Evolutionary conservation across 1,140 invertebrate species (phyloP), one percentile per base, ranked within the genome.

Genomic region (Pogonognathellus flavescens): DNA sequence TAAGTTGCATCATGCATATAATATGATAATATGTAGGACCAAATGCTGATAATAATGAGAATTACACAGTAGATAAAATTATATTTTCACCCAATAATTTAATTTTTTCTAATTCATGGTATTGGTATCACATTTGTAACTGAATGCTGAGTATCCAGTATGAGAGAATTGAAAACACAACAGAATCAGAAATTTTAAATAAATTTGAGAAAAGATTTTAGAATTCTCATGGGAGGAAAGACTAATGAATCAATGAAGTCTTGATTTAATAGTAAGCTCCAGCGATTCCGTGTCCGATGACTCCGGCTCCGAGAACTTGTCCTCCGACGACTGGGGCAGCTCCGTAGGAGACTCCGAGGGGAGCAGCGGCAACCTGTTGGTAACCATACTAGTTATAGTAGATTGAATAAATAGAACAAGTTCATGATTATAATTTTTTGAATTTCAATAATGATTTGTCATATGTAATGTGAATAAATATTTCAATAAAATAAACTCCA

Each of bases 41-140:
- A n/a, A n/a, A n/a, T n/a, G n/a, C n/a, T n/a, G n/a, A n/a, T n/a
- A n/a, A n/a, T n/a, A n/a, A n/a, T n/a, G n/a, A n/a, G n/a, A n/a
- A n/a, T n/a, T n/a, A n/a, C n/a, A n/a, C n/a, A n/a, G n/a, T n/a
- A 41, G 31, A 41, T 41, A 41, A 41, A 41, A 41, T 20, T 62
- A n/a, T 22, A 62, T 62, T 62, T 62, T 22, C 9, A 62, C 6
- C 18, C 18, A 62, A 62, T 62, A 62, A 62, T 62, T 62, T 62
- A 62, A n/a, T 62, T 62, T 62, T 22, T 25, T 20, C 60, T 18
- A 62, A 62, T 62, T 62, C 60, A 62, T 22, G 18, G 60, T 22
- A 20, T 62, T 22, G 22, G 22, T 62, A 62, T 62, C 60, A 62
- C 60, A 62, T 62, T 62, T 18, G 25, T 62, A 59, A 55, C 11